Base-by-base conservation (phyloP, 2,113 vertebrate species). In the Antechinus flavipes region DNA sequence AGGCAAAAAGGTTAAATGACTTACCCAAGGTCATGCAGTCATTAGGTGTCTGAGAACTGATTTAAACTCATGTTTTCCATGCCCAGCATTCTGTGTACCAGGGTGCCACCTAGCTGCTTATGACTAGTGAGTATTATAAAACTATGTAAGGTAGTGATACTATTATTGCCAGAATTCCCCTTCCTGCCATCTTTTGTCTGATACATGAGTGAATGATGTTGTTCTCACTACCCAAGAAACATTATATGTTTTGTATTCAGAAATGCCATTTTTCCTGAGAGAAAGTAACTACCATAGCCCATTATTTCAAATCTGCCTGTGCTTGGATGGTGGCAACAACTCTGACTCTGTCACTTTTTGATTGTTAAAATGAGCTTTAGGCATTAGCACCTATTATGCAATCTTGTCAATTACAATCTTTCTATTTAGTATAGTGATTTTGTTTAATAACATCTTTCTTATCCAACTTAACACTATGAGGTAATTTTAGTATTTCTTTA, bases 281-380 rank as follows among this genome's bases (percentile, higher is more conserved):
- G 8, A 30, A 93, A 90, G 42, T 61, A 3, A 92, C 25, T 89
- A 26, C 94, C 26, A 84, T 92, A 12, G 61, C 30, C 25, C 54
- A 0, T 92, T 92, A 54, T 96, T 94, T 91, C 89, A 95, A 10
- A 95, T 95, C 42, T 95, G 23, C 94, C 95, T 23, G 27, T 91
- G 89, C n/a, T 92, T 58, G 24, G n/a, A 49, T 94, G n/a, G 3
- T 96, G 89, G 52, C 55, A 91, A 46, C n/a, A 84, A 23, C n/a
- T 42, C n/a, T 42, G n/a, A n/a, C n/a, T 76, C 61, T 35, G 54
- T 93, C 94, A n/a, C 54, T 90, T 96, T 97, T 95, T 92, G 35
- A 76, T 35, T 42, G 90, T 47, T 89, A 52, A 68, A 96, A 12
- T 91, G 56, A 14, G 0, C 93, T 90, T 92, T 61, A 42, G 76